Base-by-base conservation (phyloP, 2,797 vertebrate species). In the Manis pentadactyla region DNA sequence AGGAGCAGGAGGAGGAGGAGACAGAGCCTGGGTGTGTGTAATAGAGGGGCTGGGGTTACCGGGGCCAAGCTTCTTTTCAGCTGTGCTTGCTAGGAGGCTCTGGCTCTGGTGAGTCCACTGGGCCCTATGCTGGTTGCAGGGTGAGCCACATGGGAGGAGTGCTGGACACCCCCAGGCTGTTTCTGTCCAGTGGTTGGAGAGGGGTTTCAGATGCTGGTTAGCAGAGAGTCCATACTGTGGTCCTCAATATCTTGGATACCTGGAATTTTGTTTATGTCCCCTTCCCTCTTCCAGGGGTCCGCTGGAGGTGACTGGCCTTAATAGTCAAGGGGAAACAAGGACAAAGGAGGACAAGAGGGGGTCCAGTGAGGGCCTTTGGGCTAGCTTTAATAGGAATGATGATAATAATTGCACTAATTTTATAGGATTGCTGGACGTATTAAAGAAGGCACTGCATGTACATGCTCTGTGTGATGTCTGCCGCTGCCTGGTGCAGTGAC, bases 1-100 rank as follows among this genome's bases (percentile, higher is more conserved):
- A 66, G 21, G 31, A 31, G 37, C 37, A 25, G 9, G 27, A 7
- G 12, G 97, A 97, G 94, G 93, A 97, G 97, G 96, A 97, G 95
- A 95, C 75, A 75, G 95, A 4, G 2, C 53, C 53, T 93, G 93
- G 95, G 87, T 37, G 66, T 90, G 83, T 85, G 66, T 68, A 69
- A 95, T 19, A 55, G 66, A 51, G 17, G 37, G 39, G 5, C 27
- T 11, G 8, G 61, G 46, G 7, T n/a, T 75, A 14, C 49, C 13
- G 31, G 73, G 46, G 68, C 66, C 31, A 27, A 5, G 31, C 37
- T 73, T 29, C 74, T 81, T 68, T 77, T 46, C 25, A 34, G 83
- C 27, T 2, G 1, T 15, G 23, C 51, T 88, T 5, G 1, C 39
- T 13, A 7, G 84, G 27, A 46, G 66, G 51, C 34, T 39, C 21